A percentile compares a stretch with the other conserved stretches of the same genome.
These are phyloP conservation scores for Aphelocoma californica DNA, from an alignment of 2,797 vertebrate genomes.

Conservation along the genomic window DNA sequence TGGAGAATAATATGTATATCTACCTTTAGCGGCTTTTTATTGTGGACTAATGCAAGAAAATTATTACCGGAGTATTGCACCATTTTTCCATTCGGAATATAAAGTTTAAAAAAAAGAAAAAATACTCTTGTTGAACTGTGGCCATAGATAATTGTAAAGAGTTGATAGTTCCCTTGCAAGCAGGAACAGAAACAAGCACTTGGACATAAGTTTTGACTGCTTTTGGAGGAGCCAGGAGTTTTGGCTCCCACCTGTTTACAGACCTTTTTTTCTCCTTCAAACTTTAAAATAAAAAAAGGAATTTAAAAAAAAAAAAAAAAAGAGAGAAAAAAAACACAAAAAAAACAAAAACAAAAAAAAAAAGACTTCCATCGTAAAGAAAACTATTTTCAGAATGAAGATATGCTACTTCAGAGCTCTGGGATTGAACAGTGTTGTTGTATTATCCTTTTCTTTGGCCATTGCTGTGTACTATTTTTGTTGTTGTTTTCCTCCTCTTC, in stretches of 20 bases:
- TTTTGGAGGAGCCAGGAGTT: constrained; percentile 73
- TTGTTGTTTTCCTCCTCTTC: constrained; percentile 70
- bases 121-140: constrained; percentile 82
- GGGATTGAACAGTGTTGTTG: constrained; percentile 91
- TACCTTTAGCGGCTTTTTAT: constrained; percentile 96
- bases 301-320: constrained; percentile 65
- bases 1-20: constrained; percentile 90
- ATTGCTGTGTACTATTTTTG: constrained; percentile 78
- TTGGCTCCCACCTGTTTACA: constrained; percentile 91
- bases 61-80: constrained; percentile 93
- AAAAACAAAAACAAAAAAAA: constrained; percentile 55
- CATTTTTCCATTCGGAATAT: constrained; percentile 83
- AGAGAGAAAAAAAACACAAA: background rate
- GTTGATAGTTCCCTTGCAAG: constrained; percentile 79
- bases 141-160: constrained; percentile 89
- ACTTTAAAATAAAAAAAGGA: constrained; percentile 78
- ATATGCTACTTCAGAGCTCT: constrained; percentile 95
- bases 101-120: constrained; percentile 71
- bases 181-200: constrained; percentile 76
- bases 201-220: constrained; percentile 80
- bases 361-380: constrained; percentile 85
- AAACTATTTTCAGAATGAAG: constrained; percentile 91
- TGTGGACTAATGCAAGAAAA: constrained; percentile 87
- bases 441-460: constrained; percentile 77
- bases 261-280: constrained; percentile 85